These are phyloP conservation scores for Benthosema pterotum DNA, from an alignment of 2,797 vertebrate genomes.

Conservation along the genomic window DNA sequence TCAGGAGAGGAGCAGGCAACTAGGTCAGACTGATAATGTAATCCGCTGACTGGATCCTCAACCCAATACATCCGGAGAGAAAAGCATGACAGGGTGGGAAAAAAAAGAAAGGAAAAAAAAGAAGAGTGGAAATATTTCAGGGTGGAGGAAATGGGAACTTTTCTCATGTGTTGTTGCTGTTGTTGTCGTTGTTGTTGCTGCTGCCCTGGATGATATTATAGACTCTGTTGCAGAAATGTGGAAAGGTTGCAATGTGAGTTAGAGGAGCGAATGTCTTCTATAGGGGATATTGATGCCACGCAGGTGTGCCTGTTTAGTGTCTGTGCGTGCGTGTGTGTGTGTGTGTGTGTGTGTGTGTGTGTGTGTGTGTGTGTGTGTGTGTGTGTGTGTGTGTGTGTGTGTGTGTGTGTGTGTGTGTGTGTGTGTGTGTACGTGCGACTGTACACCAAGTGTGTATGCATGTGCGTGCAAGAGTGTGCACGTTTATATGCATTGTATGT, in stretches of 20 bases:
- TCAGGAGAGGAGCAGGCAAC: constrained; percentile 84
- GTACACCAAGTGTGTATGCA: no score
- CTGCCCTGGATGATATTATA: constrained; percentile 21
- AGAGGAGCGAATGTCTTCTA: not conserved
- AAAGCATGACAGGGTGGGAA: constrained; percentile 68
- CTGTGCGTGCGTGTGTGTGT: not conserved
- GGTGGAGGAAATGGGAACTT: constrained; percentile 60
- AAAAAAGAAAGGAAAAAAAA: constrained; percentile 21
- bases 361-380: not conserved
- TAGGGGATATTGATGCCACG: not conserved
- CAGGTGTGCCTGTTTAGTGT: constrained; percentile 1
- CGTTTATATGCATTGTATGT: not conserved
- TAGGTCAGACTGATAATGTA: constrained; percentile 88
- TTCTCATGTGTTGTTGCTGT: constrained; percentile 44
- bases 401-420: not conserved
- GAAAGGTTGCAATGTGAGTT: no score
- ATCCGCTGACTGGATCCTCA: constrained; percentile 83
- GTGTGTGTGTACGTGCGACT: not conserved
- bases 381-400: not conserved
- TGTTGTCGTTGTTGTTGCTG: no score
- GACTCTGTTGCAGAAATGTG: not conserved
- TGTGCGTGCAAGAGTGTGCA: not conserved
- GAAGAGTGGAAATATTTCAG: constrained; percentile 40
- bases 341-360: not conserved
- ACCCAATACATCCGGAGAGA: constrained; percentile 75